Conservation (phyloP, 2,797 vertebrate genomes). For the Pangasius sanitwongsei region DNA sequence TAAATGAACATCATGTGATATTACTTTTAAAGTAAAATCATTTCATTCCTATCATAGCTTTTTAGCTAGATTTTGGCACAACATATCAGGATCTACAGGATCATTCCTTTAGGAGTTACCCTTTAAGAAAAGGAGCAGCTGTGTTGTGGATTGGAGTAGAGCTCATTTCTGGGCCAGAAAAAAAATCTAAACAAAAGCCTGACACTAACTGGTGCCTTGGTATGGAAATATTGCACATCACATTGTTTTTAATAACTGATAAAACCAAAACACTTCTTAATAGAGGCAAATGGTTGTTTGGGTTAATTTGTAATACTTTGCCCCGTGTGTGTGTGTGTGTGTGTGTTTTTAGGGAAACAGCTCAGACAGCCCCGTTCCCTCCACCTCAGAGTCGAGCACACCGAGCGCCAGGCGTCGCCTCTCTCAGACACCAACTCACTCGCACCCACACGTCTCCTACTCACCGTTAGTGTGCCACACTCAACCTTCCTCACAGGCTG, state of each 20-base stretch:
- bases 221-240: too few relatives aligned
- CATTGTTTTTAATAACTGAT: too few relatives aligned
- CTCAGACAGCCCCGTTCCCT: conserved; percentile 95
- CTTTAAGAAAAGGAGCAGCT: too few relatives aligned
- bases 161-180: background rate
- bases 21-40: too few relatives aligned
- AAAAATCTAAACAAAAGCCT: background rate
- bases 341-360: conserved; percentile 83
- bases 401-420: conserved; percentile 87
- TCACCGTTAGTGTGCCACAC: conserved; percentile 86
- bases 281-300: background rate
- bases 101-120: too few relatives aligned
- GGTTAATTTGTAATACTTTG: background rate
- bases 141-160: too few relatives aligned
- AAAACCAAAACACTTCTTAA: background rate
- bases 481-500: conserved; percentile 74
- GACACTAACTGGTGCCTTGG: background rate
- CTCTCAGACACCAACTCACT: conserved; percentile 86
- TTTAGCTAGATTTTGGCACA: too few relatives aligned
- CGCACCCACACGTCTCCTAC: conserved; percentile 92
- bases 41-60: too few relatives aligned
- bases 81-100: too few relatives aligned
- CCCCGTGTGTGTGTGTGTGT: conserved; percentile 25
- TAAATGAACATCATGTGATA: too few relatives aligned
- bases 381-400: conserved; percentile 94